Base-by-base conservation (phyloP, 1,140 invertebrate species). In the Papilio glaucus region DNA sequence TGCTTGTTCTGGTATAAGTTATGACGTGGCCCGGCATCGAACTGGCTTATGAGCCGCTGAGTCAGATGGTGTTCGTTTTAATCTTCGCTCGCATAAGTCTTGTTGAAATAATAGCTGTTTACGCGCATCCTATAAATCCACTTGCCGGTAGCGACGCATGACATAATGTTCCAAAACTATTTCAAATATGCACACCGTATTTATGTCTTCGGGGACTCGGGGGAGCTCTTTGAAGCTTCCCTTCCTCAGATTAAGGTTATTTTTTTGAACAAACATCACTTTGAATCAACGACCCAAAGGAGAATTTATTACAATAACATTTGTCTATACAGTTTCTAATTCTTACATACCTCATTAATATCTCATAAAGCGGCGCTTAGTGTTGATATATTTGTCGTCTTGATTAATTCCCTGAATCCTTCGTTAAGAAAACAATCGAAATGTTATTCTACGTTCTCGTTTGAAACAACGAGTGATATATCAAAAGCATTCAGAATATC, bases 81-180 rank as follows among this genome's bases (percentile, higher is more conserved):
- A 77, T 77, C 75, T 74, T 72, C 41, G 39, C 72, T 63, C 53
- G 33, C 72, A 74, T 68, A 72, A 26, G 76, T 77, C 76, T 74
- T 72, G 70, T 74, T 74, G 69, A 74, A 77, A 74, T 74, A 72
- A 77, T 71, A 72, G 24, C 12, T 60, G 72, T 72, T 72, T 37
- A 45, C 29, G 57, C 41, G 57, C 18, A 41, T 24, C 62, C 37
- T 63, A 77, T 72, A 74, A 77, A 73, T 73, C 57, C 39, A 53
- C 13, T 39, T 74, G 72, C 76, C 72, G 72, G 72, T 77, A 74
- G 72, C 37, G 41, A 39, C 62, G 37, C 41, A 37, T 68, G 65
- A 45, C 65, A 68, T 45, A 45, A 68, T 68, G 62, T 37, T 65
- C 38, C 24, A 1, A 45, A 68, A 45, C 65, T 68, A 68, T 68